Percentiles rank a stretch among this genome's conserved stretches.
These are phyloP conservation scores for Pollimyrus isidori DNA, from an alignment of 2,113 vertebrate species.

Conservation along the genomic window DNA sequence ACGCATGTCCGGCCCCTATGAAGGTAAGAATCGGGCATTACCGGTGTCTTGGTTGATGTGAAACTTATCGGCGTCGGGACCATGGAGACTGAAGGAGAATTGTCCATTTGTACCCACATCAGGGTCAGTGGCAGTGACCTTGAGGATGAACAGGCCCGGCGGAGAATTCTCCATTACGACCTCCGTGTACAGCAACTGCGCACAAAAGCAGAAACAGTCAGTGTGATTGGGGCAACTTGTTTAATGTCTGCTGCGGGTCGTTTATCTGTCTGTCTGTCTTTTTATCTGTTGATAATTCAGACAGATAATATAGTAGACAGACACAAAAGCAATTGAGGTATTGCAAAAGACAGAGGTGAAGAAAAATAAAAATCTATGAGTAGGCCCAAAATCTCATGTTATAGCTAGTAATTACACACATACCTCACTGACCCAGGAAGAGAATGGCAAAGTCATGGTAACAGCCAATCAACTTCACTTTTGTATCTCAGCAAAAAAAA, in stretches of 20 bases:
- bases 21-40: constrained; percentile 42
- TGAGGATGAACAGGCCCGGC: constrained; percentile 68
- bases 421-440: not conserved
- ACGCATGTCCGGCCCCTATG: constrained; percentile 3
- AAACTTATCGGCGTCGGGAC: constrained; percentile 77
- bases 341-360: not conserved
- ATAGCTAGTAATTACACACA: not conserved
- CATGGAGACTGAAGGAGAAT: constrained; percentile 80
- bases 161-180: constrained; percentile 76
- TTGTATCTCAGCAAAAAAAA: not conserved
- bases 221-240: not conserved
- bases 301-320: not conserved
- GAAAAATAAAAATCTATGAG: not conserved
- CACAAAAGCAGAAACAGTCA: not conserved
- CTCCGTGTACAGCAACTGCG: constrained; percentile 75
- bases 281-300: not conserved
- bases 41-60: constrained; percentile 77
- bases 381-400: not conserved
- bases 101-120: constrained; percentile 79
- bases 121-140: constrained; percentile 74
- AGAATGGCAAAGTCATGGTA: not conserved
- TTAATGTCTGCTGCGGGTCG: not conserved
- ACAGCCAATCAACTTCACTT: not conserved
- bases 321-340: not conserved
- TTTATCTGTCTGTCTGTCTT: not conserved